Base-by-base conservation (phyloP, 30 jellyfish, hydroid and myxozoan species). In the Turritopsis rubra region DNA sequence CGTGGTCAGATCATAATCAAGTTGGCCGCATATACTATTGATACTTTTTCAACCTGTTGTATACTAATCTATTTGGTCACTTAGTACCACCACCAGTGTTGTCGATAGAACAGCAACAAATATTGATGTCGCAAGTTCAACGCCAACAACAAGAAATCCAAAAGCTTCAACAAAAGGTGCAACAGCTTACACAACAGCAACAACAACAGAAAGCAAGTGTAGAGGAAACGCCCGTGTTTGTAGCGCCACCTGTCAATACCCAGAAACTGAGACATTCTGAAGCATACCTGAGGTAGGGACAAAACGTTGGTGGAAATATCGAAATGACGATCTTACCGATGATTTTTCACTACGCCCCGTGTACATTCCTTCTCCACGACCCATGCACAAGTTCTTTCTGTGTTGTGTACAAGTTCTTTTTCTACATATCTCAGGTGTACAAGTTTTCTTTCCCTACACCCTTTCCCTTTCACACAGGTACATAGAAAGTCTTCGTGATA, bases 401-500 rank as follows among this genome's bases (percentile, higher is more conserved):
- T n/a, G n/a, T 60, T 54, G n/a, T 54, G 72, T 54, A 16, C n/a
- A 54, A 54, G 72, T 54, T 54, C n/a, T 60, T 21, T 60, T 60
- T 60, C 22, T 60, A 18, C 21, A 21, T n/a, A n/a, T n/a, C n/a
- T n/a, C n/a, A n/a, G n/a, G n/a, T n/a, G n/a, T n/a, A n/a, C n/a
- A n/a, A n/a, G n/a, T n/a, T n/a, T n/a, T n/a, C n/a, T n/a, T n/a
- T n/a, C n/a, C n/a, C n/a, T n/a, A n/a, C n/a, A n/a, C n/a, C n/a
- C n/a, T n/a, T n/a, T n/a, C n/a, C n/a, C n/a, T n/a, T n/a, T n/a
- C n/a, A n/a, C n/a, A n/a, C 60, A 92, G 98, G 85, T 92, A 92
- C 87, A 92, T 92, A 72, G 98, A 92, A 68, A 96, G 98, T 16
- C 92, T 92, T 8, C 89, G 98, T 25, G 98, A 92, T 66, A 91